Percentiles rank a stretch among this genome's conserved stretches.
Evolutionary conservation across 2,797 vertebrate species (phyloP).

Genomic region (Dendrocincla tyrannina): DNA sequence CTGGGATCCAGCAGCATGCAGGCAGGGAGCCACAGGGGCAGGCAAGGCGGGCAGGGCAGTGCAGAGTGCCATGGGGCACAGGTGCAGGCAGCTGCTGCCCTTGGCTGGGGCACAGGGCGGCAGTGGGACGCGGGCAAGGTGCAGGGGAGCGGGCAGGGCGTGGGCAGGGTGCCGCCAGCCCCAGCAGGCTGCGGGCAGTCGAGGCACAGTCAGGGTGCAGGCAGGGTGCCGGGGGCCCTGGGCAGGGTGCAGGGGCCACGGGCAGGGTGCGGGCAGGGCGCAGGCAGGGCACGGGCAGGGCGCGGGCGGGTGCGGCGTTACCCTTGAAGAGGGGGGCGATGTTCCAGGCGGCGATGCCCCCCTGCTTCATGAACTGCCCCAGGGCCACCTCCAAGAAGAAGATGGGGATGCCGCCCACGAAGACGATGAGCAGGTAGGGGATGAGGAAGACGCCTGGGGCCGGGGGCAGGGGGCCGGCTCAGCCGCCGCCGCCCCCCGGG

Average conservation of each 20-base stretch:
- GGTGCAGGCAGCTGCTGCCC: background rate
- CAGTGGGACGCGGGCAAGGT: constrained; percentile 8
- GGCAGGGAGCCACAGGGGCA: background rate
- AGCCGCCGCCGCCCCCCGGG: background rate
- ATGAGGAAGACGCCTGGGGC: constrained; percentile 88
- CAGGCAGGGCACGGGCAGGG: background rate
- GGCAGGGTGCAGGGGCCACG: background rate
- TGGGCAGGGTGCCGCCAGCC: background rate
- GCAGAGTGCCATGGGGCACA: background rate
- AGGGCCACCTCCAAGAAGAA: constrained; percentile 93
- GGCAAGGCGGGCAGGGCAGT: background rate
- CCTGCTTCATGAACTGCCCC: constrained; percentile 94
- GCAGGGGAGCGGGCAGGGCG: background rate
- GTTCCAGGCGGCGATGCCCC: constrained; percentile 91
- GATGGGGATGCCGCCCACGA: constrained; percentile 90
- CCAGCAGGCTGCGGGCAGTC: background rate
- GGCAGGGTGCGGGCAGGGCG: background rate
- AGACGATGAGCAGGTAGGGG: constrained; percentile 88
- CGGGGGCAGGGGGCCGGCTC: background rate
- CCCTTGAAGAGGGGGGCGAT: constrained; percentile 93
- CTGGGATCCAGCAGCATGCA: background rate
- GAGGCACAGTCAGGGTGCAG: background rate
- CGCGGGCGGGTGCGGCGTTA: background rate
- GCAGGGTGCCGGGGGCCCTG: background rate
- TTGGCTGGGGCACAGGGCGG: background rate